Base-by-base conservation (phyloP, 2,113 vertebrate genomes). In the Capreolus pygargus region DNA sequence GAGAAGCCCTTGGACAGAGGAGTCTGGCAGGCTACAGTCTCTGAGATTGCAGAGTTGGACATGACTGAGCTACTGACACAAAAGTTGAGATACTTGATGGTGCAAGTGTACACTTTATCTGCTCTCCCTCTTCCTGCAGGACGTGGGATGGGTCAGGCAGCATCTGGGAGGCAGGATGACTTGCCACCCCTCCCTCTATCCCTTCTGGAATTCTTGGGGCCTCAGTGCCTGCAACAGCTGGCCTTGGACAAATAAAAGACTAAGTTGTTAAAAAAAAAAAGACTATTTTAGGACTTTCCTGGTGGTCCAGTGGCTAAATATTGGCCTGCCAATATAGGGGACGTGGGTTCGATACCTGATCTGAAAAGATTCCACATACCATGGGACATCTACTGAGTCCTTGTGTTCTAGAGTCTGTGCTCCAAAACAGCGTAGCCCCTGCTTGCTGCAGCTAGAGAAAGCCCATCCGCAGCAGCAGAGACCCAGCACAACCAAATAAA, bases 111-210 rank as follows among this genome's bases (percentile, higher is more conserved):
- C n/a, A 6, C 19, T 39, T 70, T 6, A 39, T 4, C n/a, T 74
- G 12, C n/a, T 39, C 10, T 39, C n/a, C 19, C 67, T 6, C n/a
- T 21, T 74, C 19, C n/a, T 13, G n/a, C 67, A 70, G n/a, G n/a
- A 70, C 23, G 67, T 19, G 23, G 6, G n/a, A 6, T 23, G n/a
- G 67, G 19, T 36, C 67, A 74, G 10, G n/a, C n/a, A 23, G 67
- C n/a, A 23, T 74, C 67, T 23, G n/a, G n/a, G 67, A 74, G 67
- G 23, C n/a, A 23, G n/a, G 67, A 39, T 23, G n/a, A n/a, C 19
- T 39, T 0, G 19, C n/a, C 10, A 39, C n/a, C 2, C 10, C 19
- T 39, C 19, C 19, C 19, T 74, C 2, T n/a, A 23, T 23, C n/a
- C 67, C 67, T 74, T 23, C 67, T 74, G n/a, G n/a, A 74, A 39